Conservation (phyloP, 2,113 vertebrate species). For the Sturnus vulgaris region DNA sequence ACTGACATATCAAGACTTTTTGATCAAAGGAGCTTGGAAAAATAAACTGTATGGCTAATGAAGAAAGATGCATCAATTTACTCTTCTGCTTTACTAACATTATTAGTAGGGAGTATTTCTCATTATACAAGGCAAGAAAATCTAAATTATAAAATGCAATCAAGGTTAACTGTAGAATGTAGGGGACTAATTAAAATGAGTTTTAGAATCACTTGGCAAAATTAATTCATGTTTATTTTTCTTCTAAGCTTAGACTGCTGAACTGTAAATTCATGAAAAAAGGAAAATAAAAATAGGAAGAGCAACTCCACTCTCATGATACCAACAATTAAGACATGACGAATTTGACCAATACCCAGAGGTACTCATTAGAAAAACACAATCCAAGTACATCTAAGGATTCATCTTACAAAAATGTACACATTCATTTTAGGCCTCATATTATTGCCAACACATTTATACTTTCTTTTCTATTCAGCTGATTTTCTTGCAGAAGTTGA, state of each 20-base stretch:
- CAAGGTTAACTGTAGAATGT: conserved; percentile 4
- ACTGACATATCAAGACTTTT: neutral
- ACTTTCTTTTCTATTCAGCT: neutral
- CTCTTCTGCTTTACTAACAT: conserved; percentile 2
- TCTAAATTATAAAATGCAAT: conserved; percentile 35
- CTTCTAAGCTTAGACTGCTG: conserved; percentile 22
- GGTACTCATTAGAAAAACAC: conserved; percentile 41
- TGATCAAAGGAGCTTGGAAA: neutral
- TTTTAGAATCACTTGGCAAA: conserved; percentile 35
- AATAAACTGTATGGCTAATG: neutral
- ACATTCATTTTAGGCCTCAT: neutral
- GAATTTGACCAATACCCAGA: conserved; percentile 2
- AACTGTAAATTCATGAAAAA: conserved; percentile 37
- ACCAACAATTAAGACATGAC: neutral
- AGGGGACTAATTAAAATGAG: conserved; percentile 45
- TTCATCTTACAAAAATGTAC: neutral
- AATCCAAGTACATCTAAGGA: neutral
- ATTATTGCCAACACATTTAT: neutral
- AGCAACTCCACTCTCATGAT: neutral
- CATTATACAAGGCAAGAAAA: conserved; percentile 17
- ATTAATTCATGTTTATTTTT: conserved; percentile 43
- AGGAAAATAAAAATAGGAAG: conserved; percentile 37
- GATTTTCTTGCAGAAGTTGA: neutral
- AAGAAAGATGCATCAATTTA: conserved; percentile 9
- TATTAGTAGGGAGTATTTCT: conserved; percentile 9